Base-by-base conservation (phyloP, 2,113 vertebrate genomes). In the Romanogobio albipinnatus region DNA sequence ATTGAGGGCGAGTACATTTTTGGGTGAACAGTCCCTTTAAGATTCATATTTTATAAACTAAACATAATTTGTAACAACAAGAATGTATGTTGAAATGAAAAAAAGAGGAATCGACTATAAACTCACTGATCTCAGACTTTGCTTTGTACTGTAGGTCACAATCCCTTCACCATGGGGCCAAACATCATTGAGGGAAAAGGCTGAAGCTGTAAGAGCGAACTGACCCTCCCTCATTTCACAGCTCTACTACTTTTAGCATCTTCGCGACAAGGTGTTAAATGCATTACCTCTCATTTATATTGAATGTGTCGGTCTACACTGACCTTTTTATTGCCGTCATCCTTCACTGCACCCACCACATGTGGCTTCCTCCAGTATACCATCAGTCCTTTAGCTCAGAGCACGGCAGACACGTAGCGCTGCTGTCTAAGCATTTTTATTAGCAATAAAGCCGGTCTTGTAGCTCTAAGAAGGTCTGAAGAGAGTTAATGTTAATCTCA, bases 401-500 rank as follows among this genome's bases (percentile, higher is more conserved):
- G 70, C 51, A 75, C 3, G 4, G 47, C 61, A 51, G 33, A 13
- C 71, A 76, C 13, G 29, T 51, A 61, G 71, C 8, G 61, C 73
- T 59, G 36, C 43, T 22, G 19, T 26, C 68, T 70, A 9, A 33
- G 74, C 74, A 56, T 85, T 87, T 64, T 81, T 51, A 81, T 68
- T 22, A 33, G 43, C 78, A 59, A 76, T 86, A 33, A 83, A 24
- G n/a, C 70, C 15, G 13, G 49, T 70, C 59, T 39, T 43, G 49
- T 66, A 43, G 22, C 33, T 71, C 49, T 74, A 17, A 59, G 33
- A n/a, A 9, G 59, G 26, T 53, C 29, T 76, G 53, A 61, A 36
- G 58, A 64, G 19, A 71, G n/a, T 24, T 56, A n/a, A 66, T 64
- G n/a, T 79, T 85, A 58, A 83, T 76, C 59, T 47, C 82, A 53